Conservation (phyloP, 1,140 invertebrate genomes). For the Hestina assimilis region DNA sequence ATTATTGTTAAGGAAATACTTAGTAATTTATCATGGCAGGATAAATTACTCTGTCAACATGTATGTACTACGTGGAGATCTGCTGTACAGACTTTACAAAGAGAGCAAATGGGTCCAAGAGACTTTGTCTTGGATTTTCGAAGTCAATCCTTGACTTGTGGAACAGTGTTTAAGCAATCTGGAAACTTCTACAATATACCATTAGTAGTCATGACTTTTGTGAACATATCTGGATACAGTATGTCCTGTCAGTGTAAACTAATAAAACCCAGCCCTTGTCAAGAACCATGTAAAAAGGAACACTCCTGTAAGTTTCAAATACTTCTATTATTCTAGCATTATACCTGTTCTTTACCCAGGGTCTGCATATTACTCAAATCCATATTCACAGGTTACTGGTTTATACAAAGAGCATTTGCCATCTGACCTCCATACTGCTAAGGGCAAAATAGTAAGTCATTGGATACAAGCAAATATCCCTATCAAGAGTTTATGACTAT, state of each 20-base stretch:
- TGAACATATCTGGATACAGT: conserved; percentile 40
- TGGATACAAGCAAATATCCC: no score
- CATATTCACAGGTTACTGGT: no score
- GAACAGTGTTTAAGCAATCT: conserved; percentile 43
- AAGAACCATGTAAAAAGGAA: conserved; percentile 45
- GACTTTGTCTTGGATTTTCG: conserved; percentile 54
- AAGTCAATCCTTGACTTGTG: conserved; percentile 22
- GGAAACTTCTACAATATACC: conserved; percentile 51
- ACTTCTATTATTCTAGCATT: background rate
- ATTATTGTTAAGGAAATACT: conserved; percentile 71
- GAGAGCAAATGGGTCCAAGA: conserved; percentile 48
- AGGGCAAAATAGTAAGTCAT: no score
- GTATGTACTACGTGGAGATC: conserved; percentile 66
- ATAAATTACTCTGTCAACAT: conserved; percentile 54
- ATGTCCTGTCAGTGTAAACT: conserved; percentile 41
- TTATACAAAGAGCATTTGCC: no score
- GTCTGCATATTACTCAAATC: no score
- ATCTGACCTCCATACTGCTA: no score
- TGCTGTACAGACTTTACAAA: conserved; percentile 49
- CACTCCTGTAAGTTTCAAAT: conserved; percentile 59
- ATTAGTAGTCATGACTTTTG: conserved; percentile 58
- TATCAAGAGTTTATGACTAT: no score
- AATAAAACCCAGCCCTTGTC: conserved; percentile 45
- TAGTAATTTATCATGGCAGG: conserved; percentile 65
- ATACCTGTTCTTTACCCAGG: no score